phyloP scores from a whole-genome alignment of 2,113 vertebrate genomes.

The Apistogramma diplotaenia region DNA sequence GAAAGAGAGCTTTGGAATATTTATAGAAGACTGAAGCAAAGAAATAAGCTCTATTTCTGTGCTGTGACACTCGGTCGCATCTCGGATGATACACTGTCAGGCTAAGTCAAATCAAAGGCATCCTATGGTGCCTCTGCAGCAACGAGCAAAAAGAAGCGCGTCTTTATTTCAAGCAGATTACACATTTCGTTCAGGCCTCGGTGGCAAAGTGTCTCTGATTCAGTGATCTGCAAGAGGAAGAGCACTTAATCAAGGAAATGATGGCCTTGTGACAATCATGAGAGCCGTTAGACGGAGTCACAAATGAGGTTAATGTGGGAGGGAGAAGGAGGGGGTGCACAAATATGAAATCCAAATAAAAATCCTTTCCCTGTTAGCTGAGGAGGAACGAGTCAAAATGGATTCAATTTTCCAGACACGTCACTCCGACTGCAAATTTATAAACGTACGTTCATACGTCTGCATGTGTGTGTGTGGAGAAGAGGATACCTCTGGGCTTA shows the following conservation, averaged over 20 bases:
- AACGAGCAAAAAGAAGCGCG: neutral
- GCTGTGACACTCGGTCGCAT: slow-evolving; percentile 48
- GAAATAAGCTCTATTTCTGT: slow-evolving; percentile 68
- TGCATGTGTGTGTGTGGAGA: slow-evolving; percentile 15
- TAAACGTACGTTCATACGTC: neutral
- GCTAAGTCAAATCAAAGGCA: slow-evolving; percentile 46
- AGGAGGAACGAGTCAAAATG: slow-evolving; percentile 1
- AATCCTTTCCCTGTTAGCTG: neutral
- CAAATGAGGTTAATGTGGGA: neutral
- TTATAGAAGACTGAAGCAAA: slow-evolving; percentile 64
- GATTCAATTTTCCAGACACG: slow-evolving; percentile 8
- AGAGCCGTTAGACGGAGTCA: slow-evolving; percentile 15
- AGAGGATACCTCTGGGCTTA: slow-evolving; percentile 65
- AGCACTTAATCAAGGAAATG: slow-evolving; percentile 20
- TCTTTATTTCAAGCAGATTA: neutral
- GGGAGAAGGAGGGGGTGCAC: neutral
- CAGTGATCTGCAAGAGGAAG: neutral
- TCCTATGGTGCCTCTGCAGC: slow-evolving; percentile 22
- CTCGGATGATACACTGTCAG: slow-evolving; percentile 58
- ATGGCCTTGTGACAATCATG: slow-evolving; percentile 19
- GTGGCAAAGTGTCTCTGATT: neutral
- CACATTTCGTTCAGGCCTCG: neutral
- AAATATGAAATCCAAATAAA: slow-evolving; percentile 3
- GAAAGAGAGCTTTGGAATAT: slow-evolving; percentile 62
- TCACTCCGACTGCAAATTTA: slow-evolving; percentile 6